A percentile compares a stretch with the other conserved stretches of the same genome.
Evolutionary conservation across 1,140 invertebrate genomes (phyloP).

Genomic region (Zaprionus tsacasi): DNA sequence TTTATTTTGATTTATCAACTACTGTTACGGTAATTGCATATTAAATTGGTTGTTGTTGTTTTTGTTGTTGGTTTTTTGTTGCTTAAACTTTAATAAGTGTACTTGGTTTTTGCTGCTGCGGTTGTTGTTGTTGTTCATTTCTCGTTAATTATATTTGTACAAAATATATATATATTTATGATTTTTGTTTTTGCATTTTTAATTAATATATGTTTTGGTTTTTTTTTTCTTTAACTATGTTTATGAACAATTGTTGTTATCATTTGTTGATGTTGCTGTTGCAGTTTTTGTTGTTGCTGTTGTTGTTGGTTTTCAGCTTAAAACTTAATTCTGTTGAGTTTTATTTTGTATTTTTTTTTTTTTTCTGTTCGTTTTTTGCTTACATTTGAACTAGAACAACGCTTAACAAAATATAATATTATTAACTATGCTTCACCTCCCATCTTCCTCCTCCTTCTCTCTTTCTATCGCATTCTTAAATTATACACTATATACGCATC

Average conservation of each 20-base stretch:
- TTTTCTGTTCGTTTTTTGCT: conserved; percentile 38
- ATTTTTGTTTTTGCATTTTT: conserved; percentile 13
- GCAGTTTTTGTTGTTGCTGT: conserved; percentile 35
- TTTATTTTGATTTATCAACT: conserved; percentile 83
- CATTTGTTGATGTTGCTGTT: conserved; percentile 29
- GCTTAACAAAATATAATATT: conserved; percentile 79
- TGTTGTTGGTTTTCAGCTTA: conserved; percentile 55
- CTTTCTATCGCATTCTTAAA: conserved; percentile 4
- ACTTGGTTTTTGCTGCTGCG: conserved; percentile 77
- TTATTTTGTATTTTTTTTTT: conserved; percentile 35
- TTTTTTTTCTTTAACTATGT: conserved; percentile 54
- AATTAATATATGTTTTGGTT: conserved; percentile 37
- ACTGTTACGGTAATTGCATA: conserved; percentile 79
- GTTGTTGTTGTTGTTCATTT: conserved; percentile 40
- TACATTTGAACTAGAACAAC: conserved; percentile 70
- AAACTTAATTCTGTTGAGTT: conserved; percentile 67
- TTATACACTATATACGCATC: conserved; percentile 54
- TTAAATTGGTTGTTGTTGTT: conserved; percentile 80
- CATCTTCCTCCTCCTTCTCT: not conserved
- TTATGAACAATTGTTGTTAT: conserved; percentile 66
- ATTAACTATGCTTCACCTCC: conserved; percentile 60
- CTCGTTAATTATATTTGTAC: conserved; percentile 76
- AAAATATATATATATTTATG: conserved; percentile 75
- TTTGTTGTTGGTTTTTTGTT: conserved; percentile 58
- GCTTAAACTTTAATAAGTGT: conserved; percentile 80